These are phyloP conservation scores for Fulica atra DNA, from an alignment of 2,113 vertebrate genomes.

Conservation along the genomic window DNA sequence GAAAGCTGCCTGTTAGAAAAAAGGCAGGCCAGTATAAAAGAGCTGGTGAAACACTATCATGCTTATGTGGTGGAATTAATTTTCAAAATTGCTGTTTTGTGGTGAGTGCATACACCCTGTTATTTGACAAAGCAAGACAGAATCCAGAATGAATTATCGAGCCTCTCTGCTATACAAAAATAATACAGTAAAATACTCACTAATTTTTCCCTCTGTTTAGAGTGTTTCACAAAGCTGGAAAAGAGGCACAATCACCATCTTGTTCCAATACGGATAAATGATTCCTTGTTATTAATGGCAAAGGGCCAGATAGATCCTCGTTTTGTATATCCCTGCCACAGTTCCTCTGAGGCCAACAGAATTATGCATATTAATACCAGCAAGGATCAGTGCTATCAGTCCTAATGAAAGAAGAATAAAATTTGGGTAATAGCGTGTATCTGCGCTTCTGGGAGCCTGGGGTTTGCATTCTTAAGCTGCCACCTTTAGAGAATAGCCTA, in stretches of 20 bases:
- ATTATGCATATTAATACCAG: constrained; percentile 15
- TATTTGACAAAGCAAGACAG: constrained; percentile 30
- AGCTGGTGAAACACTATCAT: neutral
- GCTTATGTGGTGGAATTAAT: constrained; percentile 27
- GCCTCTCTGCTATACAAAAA: constrained; percentile 14
- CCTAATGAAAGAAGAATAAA: constrained; percentile 1
- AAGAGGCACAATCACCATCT: constrained; percentile 29
- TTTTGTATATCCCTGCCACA: neutral
- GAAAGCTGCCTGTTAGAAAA: neutral
- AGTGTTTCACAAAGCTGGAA: constrained; percentile 5
- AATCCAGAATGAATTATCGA: constrained; percentile 3
- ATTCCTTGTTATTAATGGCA: constrained; percentile 38
- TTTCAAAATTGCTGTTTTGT: constrained; percentile 41
- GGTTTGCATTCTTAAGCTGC: neutral
- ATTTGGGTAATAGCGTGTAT: neutral
- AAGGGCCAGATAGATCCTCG: neutral
- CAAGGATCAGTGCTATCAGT: neutral
- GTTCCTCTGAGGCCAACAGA: neutral
- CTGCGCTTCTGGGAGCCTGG: neutral
- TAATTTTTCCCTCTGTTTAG: constrained; percentile 19
- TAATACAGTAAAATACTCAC: constrained; percentile 8
- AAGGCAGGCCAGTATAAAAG: neutral
- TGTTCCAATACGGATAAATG: constrained; percentile 29
- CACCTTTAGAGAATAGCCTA: neutral
- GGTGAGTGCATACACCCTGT: neutral